Conservation (phyloP, 2,888 invertebrate species). For the Sturmia bella region DNA sequence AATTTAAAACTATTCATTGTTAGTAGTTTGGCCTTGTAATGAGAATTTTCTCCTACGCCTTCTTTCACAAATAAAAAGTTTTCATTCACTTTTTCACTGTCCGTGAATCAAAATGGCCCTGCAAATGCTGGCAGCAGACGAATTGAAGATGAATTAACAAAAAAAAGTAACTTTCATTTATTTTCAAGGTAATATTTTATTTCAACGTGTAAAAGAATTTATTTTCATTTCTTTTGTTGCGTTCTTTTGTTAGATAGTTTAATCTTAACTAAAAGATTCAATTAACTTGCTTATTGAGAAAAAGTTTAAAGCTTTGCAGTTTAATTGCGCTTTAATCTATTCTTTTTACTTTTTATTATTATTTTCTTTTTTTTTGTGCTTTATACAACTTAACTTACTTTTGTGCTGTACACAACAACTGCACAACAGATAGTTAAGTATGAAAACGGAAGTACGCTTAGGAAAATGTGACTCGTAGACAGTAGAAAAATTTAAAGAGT, state of each 20-base stretch:
- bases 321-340: background rate
- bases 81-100: background rate
- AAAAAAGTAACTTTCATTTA: background rate
- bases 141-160: background rate
- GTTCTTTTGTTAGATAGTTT: background rate
- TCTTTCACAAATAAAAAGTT: conserved; percentile 1
- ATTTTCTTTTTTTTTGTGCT: too few relatives aligned
- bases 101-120: background rate
- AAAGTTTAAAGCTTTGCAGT: background rate
- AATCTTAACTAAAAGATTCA: conserved; percentile 15
- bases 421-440: too few relatives aligned
- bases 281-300: background rate
- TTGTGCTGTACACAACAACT: too few relatives aligned
- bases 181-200: conserved; percentile 5
- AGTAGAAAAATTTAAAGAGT: too few relatives aligned
- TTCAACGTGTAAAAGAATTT: background rate
- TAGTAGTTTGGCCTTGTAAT: background rate
- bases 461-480: too few relatives aligned
- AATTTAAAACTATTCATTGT: background rate
- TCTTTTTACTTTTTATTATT: too few relatives aligned
- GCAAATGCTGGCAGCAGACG: background rate
- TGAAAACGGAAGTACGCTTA: too few relatives aligned
- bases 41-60: background rate
- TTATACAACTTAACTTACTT: too few relatives aligned
- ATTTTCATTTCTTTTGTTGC: background rate